Conservation (phyloP, 2,797 vertebrate genomes). For the Acridotheres tristis region DNA sequence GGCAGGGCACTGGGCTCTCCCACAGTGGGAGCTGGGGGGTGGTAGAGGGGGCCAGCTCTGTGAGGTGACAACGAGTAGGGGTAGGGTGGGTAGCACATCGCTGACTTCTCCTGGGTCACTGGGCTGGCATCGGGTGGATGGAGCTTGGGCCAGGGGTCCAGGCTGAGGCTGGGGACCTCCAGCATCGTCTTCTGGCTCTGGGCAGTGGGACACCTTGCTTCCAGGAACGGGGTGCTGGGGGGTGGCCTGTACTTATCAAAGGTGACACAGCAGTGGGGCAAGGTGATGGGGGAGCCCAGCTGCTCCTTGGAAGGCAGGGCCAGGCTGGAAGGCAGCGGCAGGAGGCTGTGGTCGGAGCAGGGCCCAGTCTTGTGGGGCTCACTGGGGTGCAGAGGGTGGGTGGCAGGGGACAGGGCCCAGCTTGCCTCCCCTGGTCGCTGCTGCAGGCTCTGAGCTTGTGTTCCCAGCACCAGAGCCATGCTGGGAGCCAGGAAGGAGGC, state of each 20-base stretch:
- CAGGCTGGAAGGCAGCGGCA: not conserved
- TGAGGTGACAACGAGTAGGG: conserved; percentile 78
- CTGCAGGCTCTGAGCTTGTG: not conserved
- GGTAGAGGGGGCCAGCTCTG: conserved; percentile 76
- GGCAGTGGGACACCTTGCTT: conserved; percentile 66
- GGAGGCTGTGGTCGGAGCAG: not conserved
- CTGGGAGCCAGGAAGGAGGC: conserved; percentile 81
- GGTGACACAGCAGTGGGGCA: conserved; percentile 14
- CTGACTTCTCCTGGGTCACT: conserved; percentile 75
- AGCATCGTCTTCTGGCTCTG: conserved; percentile 51
- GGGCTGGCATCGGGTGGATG: not conserved
- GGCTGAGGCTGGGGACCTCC: not conserved
- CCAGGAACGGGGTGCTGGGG: conserved; percentile 61
- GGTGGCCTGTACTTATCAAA: conserved; percentile 63
- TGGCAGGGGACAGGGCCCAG: conserved; percentile 21
- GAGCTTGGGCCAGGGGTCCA: conserved; percentile 47
- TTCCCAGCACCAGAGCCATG: conserved; percentile 66
- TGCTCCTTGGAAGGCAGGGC: conserved; percentile 17
- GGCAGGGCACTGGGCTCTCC: conserved; percentile 59
- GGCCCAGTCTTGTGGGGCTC: conserved; percentile 21
- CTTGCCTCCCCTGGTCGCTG: conserved; percentile 24
- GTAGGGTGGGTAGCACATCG: conserved; percentile 68
- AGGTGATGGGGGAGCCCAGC: accelerated
- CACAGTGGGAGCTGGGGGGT: conserved; percentile 53
- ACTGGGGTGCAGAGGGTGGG: not conserved